A percentile compares a stretch with the other conserved stretches of the same genome.
These are phyloP conservation scores for Pygocentrus nattereri DNA, from an alignment of 2,797 vertebrate species.

Conservation along the genomic window DNA sequence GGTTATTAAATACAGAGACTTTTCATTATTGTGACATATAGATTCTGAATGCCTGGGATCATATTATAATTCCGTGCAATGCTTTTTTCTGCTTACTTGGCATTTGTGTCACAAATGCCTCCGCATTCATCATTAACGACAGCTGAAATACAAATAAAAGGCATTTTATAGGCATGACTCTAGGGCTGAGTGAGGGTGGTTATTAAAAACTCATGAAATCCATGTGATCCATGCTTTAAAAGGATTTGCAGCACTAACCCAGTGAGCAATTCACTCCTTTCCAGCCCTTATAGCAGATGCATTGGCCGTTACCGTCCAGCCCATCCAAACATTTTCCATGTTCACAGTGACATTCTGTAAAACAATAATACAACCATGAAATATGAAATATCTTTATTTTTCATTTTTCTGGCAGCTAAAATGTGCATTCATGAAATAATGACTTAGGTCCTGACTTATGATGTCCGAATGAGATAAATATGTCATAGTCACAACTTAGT, in stretches of 20 bases:
- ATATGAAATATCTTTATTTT: neutral
- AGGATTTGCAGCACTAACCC: conserved; percentile 73
- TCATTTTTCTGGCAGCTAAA: too few relatives aligned
- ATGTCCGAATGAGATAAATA: too few relatives aligned
- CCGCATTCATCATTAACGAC: conserved; percentile 84
- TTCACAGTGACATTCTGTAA: conserved; percentile 86
- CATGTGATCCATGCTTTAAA: neutral
- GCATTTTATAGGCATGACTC: neutral
- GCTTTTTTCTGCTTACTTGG: conserved; percentile 83
- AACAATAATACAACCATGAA: neutral
- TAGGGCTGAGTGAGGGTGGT: neutral
- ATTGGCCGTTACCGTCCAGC: conserved; percentile 85
- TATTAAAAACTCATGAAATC: neutral
- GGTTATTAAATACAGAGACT: neutral
- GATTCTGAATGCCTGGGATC: neutral
- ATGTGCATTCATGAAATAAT: too few relatives aligned
- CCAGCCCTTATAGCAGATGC: conserved; percentile 91
- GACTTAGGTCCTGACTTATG: too few relatives aligned
- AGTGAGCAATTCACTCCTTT: conserved; percentile 84
- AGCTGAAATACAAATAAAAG: conserved; percentile 70
- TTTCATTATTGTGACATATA: neutral
- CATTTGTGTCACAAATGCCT: conserved; percentile 84
- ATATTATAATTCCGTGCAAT: neutral
- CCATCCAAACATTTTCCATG: conserved; percentile 91
- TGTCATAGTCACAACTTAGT: too few relatives aligned